Evolutionary conservation across 2,797 vertebrate species (phyloP).

Genomic region (Crenuchus spilurus): DNA sequence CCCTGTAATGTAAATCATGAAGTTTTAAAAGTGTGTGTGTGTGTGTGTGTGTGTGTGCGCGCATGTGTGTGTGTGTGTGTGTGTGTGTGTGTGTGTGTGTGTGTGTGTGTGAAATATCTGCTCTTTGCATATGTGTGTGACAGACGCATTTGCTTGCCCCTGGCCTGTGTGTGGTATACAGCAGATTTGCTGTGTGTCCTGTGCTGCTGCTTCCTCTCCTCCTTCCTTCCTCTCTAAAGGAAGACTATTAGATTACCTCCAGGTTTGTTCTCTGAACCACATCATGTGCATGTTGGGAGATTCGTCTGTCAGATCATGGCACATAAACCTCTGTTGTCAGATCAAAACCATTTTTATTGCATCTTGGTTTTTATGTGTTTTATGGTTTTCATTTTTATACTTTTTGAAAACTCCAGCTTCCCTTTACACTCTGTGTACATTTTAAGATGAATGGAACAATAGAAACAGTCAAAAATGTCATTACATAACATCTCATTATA

Average conservation of each 20-base stretch:
- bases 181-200: constrained; percentile 26
- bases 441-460: too few relatives aligned
- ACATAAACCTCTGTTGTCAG: neutral
- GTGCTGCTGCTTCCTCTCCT: constrained; percentile 18
- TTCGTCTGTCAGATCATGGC: neutral
- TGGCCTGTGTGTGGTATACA: constrained; percentile 9
- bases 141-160: too few relatives aligned
- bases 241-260: constrained; percentile 22
- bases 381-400: too few relatives aligned
- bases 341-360: too few relatives aligned
- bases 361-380: too few relatives aligned
- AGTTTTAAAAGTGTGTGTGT: neutral
- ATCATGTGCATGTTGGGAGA: neutral
- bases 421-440: too few relatives aligned
- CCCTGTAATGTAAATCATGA: constrained; percentile 13
- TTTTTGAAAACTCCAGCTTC: too few relatives aligned
- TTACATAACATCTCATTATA: too few relatives aligned
- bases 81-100: constrained; percentile 22
- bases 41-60: constrained; percentile 11
- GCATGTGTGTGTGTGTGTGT: neutral
- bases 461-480: too few relatives aligned
- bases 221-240: constrained; percentile 33
- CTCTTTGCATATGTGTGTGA: too few relatives aligned
- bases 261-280: constrained; percentile 30
- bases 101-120: constrained; percentile 10